phyloP scores from a whole-genome alignment of 2,113 vertebrate species.

The Crotalus helleri region DNA sequence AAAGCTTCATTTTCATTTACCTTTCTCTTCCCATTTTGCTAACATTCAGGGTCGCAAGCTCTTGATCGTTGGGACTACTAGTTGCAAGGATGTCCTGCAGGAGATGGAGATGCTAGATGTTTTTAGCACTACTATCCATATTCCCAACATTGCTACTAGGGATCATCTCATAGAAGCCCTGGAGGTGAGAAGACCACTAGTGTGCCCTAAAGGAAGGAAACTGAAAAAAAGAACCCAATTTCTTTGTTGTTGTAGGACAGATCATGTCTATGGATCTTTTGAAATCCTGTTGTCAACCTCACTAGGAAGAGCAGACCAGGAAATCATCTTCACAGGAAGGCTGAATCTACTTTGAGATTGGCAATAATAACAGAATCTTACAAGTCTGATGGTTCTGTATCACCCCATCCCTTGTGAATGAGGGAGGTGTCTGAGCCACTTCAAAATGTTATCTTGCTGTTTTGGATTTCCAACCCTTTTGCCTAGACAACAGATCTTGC shows the following conservation, averaged over 20 bases:
- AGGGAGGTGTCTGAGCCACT: too few relatives aligned
- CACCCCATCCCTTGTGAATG: too few relatives aligned
- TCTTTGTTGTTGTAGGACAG: background rate
- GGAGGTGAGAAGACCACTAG: slow-evolving; percentile 69
- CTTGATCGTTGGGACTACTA: slow-evolving; percentile 94
- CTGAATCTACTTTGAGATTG: background rate
- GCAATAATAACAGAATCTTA: too few relatives aligned
- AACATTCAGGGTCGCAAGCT: slow-evolving; percentile 86
- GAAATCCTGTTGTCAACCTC: too few relatives aligned
- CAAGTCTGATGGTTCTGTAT: too few relatives aligned
- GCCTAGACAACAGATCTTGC: too few relatives aligned
- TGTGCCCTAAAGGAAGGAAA: background rate
- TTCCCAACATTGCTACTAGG: slow-evolving; percentile 88
- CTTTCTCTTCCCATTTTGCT: background rate
- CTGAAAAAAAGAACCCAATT: background rate
- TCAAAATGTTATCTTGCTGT: too few relatives aligned
- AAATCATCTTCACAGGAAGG: background rate
- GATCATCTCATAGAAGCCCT: slow-evolving; percentile 88
- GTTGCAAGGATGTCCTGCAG: slow-evolving; percentile 91
- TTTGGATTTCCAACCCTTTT: too few relatives aligned
- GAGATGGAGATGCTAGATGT: slow-evolving; percentile 96
- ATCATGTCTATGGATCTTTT: background rate
- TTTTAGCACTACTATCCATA: slow-evolving; percentile 91
- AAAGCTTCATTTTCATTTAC: background rate
- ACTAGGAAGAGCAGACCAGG: too few relatives aligned